Evolutionary conservation across 1,140 invertebrate species (phyloP).

Genomic region (Bombus confusus): DNA sequence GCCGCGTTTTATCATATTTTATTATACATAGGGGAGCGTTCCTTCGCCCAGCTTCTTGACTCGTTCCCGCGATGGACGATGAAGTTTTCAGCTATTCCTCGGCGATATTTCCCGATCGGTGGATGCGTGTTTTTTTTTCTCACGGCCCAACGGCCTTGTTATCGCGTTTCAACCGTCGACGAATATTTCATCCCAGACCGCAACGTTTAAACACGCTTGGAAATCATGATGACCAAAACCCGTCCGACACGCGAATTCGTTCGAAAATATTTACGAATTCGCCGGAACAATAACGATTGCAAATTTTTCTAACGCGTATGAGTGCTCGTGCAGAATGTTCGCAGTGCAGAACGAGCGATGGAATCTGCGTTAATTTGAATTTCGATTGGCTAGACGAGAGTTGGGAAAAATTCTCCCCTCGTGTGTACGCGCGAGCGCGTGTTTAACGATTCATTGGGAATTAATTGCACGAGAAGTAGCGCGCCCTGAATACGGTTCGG

Average conservation of each 20-base stretch:
- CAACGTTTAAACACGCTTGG: neutral
- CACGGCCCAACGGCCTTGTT: neutral
- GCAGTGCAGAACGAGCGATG: neutral
- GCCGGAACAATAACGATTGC: neutral
- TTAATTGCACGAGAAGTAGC: conserved; percentile 60
- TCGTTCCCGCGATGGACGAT: conserved; percentile 37
- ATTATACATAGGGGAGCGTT: conserved; percentile 69
- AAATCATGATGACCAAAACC: neutral
- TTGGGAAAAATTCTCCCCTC: conserved; percentile 1
- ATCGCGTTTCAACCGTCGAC: neutral
- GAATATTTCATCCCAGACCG: neutral
- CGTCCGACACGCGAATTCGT: neutral
- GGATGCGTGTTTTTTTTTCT: neutral
- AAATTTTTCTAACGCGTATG: conserved; percentile 18
- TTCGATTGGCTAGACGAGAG: neutral
- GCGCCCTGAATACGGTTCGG: neutral
- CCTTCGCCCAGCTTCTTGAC: conserved; percentile 24
- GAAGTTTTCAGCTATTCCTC: conserved; percentile 47
- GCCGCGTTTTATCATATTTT: conserved; percentile 71
- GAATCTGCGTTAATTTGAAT: conserved; percentile 6
- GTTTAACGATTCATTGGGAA: conserved; percentile 43
- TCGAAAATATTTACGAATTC: conserved; percentile 13
- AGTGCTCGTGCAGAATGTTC: neutral
- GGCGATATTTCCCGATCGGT: conserved; percentile 20
- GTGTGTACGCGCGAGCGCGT: neutral